phyloP scores from a whole-genome alignment of 92 coral and sea anemone species.

The Epizoanthus stellaris region DNA sequence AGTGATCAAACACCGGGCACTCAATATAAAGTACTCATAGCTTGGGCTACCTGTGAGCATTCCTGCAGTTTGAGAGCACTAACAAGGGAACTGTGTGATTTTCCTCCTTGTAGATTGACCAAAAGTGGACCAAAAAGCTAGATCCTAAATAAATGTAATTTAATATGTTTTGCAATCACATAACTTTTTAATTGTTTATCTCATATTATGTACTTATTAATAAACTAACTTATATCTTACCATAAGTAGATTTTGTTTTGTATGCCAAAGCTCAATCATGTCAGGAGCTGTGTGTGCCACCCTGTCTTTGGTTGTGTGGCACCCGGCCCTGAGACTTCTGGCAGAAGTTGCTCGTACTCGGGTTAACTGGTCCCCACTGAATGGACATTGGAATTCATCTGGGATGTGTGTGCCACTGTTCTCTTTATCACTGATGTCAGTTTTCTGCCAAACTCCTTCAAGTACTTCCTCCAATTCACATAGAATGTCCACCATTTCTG shows the following conservation, averaged over 20 bases:
- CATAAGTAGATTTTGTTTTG: constrained; percentile 30
- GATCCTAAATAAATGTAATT: too few relatives aligned
- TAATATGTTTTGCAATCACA: too few relatives aligned
- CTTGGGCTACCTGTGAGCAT: too few relatives aligned
- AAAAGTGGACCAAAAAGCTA: too few relatives aligned
- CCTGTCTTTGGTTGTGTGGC: constrained; percentile 52
- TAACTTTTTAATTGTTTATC: too few relatives aligned
- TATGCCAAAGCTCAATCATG: constrained; percentile 37
- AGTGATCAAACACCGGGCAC: too few relatives aligned
- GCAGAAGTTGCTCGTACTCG: constrained; percentile 59
- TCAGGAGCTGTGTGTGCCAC: constrained; percentile 46
- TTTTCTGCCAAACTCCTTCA: constrained; percentile 43
- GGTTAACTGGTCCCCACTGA: constrained; percentile 57
- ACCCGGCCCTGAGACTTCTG: constrained; percentile 56
- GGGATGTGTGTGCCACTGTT: constrained; percentile 41
- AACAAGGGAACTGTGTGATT: too few relatives aligned
- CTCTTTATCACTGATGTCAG: constrained; percentile 21
- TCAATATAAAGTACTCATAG: too few relatives aligned
- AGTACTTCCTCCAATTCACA: constrained; percentile 47
- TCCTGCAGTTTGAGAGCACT: too few relatives aligned
- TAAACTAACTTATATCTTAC: constrained; percentile 2
- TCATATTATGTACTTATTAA: too few relatives aligned
- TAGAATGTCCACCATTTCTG: constrained; percentile 60
- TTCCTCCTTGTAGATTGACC: too few relatives aligned
- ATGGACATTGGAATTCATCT: constrained; percentile 47